Base-by-base conservation (phyloP, 2,888 invertebrate genomes). In the Micropterix aruncella region DNA sequence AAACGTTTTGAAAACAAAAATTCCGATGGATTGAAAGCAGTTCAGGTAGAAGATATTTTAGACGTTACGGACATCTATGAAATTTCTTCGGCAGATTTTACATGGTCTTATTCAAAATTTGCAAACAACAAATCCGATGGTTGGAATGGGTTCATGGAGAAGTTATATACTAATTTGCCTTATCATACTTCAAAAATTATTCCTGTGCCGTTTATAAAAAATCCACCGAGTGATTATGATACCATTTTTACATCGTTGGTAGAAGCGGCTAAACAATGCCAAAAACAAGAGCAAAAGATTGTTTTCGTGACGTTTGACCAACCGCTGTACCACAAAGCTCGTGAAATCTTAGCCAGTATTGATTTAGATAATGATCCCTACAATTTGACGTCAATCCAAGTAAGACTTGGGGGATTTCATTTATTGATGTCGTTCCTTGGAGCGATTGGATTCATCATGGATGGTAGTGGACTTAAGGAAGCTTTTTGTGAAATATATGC, bases 351-450 rank as follows among this genome's bases (percentile, higher is more conserved):
- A 38, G 51, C 52, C 36, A 50, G 42, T 42, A 47, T 50, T 42
- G 53, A 54, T 48, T 40, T 45, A 41, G 44, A 47, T 19, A 50
- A 52, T 51, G 52, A 51, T 37, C 46, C 48, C n/a, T 45, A 37
- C 41, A 44, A 44, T 44, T 44, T 44, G 37, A 37, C 44, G 9
- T 44, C 46, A 15, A 42, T 55, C 16, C 46, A 52, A 41, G 52
- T 56, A 41, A 50, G 56, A 47, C 50, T 59, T 38, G 57, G 57
- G 9, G 55, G 56, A 18, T 60, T 59, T 50, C 57, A 59, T 46
- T 37, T 52, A 18, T 19, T 57, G 9, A 57, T 59, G 56, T 57
- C 54, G 15, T 60, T 54, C 45, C 42, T 59, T 18, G 55, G 54
- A 40, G 43, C 53, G 4, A 51, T 58, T 41, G 58, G 57, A 12